Percentiles rank a stretch among this genome's conserved stretches.
Conservation (phyloP, 2,797 vertebrate species). For the Sarcophilus harrisii region DNA sequence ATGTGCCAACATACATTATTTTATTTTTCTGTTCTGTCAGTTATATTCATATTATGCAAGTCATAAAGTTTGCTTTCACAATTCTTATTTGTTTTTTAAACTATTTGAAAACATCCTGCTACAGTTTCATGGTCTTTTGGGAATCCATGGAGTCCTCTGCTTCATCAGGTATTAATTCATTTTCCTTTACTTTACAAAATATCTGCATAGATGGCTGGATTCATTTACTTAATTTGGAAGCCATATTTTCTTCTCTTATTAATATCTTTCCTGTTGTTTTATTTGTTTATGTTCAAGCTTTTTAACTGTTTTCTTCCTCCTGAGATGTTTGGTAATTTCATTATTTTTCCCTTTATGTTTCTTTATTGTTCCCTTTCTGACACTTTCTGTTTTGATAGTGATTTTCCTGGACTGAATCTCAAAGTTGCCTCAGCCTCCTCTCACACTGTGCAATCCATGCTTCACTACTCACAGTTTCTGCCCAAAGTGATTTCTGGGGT, state of each 20-base stretch:
- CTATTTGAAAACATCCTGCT: background rate
- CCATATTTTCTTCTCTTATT: background rate
- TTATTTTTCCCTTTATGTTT: background rate
- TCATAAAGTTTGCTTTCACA: background rate
- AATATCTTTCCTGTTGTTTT: background rate
- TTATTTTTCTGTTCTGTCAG: background rate
- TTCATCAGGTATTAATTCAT: background rate
- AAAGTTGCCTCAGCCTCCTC: background rate
- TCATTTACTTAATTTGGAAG: background rate
- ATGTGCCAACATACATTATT: background rate
- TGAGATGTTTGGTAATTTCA: background rate
- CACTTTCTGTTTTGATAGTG: background rate
- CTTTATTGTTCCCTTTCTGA: background rate
- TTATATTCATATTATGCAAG: background rate
- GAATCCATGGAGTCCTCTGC: background rate
- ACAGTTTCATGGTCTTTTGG: background rate
- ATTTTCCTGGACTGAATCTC: background rate
- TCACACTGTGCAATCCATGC: background rate
- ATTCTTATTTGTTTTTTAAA: background rate
- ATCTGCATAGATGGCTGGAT: background rate
- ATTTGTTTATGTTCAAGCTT: background rate
- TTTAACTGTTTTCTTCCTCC: background rate
- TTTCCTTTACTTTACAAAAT: background rate
- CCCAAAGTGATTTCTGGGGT: background rate
- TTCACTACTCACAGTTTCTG: background rate